Conservation (phyloP, 2,888 invertebrate species). For the Monoplex corrugatus region DNA sequence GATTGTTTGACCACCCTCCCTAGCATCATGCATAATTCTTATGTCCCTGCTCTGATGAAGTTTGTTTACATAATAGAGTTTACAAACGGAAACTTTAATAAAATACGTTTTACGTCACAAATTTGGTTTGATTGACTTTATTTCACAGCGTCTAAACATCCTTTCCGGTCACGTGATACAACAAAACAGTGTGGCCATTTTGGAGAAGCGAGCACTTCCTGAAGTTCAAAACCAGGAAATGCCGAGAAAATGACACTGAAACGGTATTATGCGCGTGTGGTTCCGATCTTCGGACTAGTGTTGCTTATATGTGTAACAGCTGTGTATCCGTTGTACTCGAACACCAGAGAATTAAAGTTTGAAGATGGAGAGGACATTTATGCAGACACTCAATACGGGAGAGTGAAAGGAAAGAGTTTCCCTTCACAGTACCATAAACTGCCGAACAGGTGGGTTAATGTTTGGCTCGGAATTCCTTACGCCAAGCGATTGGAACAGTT, state of each 20-base stretch:
- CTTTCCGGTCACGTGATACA: conserved; percentile 44
- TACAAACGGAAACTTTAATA: too few species aligned
- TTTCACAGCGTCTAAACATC: background rate
- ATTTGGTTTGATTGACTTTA: background rate
- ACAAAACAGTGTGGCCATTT: conserved; percentile 41
- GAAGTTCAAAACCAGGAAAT: conserved; percentile 43
- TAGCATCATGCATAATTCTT: too few species aligned
- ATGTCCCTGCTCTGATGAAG: too few species aligned
- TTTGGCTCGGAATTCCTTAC: conserved; percentile 82
- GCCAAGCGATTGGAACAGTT: conserved; percentile 80
- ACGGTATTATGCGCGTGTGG: background rate
- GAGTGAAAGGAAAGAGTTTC: conserved; percentile 71
- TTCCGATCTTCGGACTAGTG: background rate
- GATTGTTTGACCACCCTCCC: too few species aligned
- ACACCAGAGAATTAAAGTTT: background rate
- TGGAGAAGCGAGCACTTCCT: conserved; percentile 50
- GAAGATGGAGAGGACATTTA: conserved; percentile 45
- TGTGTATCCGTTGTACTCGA: background rate
- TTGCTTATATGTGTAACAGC: background rate
- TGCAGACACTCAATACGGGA: conserved; percentile 56
- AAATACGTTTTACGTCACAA: too few species aligned
- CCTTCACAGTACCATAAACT: conserved; percentile 67
- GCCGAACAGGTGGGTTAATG: conserved; percentile 72
- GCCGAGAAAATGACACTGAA: background rate
- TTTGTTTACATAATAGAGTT: too few species aligned